Base-by-base conservation (phyloP, 2,888 invertebrate species). In the Arrhopalites spinosus region DNA sequence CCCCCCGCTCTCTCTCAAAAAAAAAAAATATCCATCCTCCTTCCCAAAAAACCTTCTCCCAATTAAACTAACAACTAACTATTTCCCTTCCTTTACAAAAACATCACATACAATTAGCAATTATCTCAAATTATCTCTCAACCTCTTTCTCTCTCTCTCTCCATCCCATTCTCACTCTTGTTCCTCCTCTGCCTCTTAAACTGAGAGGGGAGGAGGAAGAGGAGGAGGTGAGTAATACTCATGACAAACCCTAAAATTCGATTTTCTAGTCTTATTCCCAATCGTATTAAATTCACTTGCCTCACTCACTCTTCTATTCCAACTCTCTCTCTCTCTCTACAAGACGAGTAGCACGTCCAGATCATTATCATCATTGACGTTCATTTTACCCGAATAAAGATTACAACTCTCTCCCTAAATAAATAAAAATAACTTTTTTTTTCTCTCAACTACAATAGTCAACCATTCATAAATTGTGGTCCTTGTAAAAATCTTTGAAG, bases 121-220 rank as follows among this genome's bases (percentile, higher is more conserved):
- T 68, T 20, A 29, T 36, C 30, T 30, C 67, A 36, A 11, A 36
- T 68, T 68, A 50, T 68, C 45, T 68, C 36, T 45, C 67, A 13
- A 3, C 20, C 29, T 23, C 45, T 43, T 5, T 5, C 15, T 20
- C 8, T 67, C 36, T 36, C 67, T 11, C 17, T 27, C 64, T 29
- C 64, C n/a, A 27, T 29, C 64, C 23, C n/a, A 64, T 64, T 20
- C 29, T n/a, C 64, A 30, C 23, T 61, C 25, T 61, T 27, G 25
- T 15, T 61, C 23, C 23, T 20, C 25, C 25, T 61, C 23, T 61
- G 20, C 61, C 20, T 20, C 25, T 61, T 61, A 23, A 13, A 15
- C 47, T 15, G 11, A 36, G 36, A 36, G 36, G 36, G 11, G 11
- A 3, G 11, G 5, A 36, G 11, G 36, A 36, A 36, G 36, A 36